Evolutionary conservation across 2,797 vertebrate genomes (phyloP).

Genomic region (Parauchenoglanis punctatus): DNA sequence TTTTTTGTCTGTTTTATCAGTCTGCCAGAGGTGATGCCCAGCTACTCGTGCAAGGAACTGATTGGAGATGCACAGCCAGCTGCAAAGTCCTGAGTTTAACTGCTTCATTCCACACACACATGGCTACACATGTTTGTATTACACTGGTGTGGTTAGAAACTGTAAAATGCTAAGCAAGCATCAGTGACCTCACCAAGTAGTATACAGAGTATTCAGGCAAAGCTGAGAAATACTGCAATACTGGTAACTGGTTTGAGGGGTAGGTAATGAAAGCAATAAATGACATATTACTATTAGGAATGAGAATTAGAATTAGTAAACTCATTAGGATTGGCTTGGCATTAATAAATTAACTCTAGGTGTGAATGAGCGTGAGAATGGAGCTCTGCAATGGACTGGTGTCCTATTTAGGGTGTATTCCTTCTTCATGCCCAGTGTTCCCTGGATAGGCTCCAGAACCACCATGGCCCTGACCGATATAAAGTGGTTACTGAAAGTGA

Average conservation of each 20-base stretch:
- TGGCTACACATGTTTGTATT: background rate
- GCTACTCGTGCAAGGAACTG: slow-evolving; percentile 67
- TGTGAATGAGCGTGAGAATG: background rate
- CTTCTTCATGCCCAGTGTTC: background rate
- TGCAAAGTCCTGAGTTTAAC: slow-evolving; percentile 62
- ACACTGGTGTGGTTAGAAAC: background rate
- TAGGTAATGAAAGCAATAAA: background rate
- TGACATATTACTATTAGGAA: background rate
- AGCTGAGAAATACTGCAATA: background rate
- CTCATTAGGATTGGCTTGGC: background rate
- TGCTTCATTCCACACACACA: slow-evolving; percentile 39
- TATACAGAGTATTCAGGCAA: background rate
- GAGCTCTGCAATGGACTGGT: background rate
- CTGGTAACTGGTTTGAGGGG: background rate
- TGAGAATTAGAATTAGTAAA: background rate
- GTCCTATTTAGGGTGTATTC: background rate
- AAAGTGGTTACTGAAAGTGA: background rate
- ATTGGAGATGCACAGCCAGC: slow-evolving; percentile 70
- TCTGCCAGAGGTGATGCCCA: slow-evolving; percentile 63
- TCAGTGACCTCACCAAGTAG: background rate
- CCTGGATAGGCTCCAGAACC: background rate
- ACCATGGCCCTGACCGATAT: background rate
- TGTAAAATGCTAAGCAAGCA: background rate
- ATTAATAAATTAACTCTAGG: background rate
- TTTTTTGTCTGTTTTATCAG: slow-evolving; percentile 70